Evolutionary conservation across 1,140 invertebrate species (phyloP).

Genomic region (Sesamia nonagrioides): DNA sequence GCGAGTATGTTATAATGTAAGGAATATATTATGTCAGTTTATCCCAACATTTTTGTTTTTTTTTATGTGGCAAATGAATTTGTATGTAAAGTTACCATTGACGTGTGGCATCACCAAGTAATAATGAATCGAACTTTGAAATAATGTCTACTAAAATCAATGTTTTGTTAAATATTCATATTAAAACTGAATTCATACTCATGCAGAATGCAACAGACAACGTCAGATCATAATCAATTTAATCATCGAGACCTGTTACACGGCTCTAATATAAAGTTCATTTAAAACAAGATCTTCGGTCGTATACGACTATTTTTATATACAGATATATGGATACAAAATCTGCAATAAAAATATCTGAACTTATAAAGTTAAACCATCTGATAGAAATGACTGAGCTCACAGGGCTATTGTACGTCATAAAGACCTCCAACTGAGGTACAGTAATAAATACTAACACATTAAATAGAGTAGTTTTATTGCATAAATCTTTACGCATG

Average conservation of each 20-base stretch:
- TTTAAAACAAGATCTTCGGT: too few relatives aligned
- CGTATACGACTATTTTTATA: neutral
- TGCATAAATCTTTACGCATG: conserved; percentile 30
- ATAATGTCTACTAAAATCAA: too few relatives aligned
- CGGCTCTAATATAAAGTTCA: too few relatives aligned
- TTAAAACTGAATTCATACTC: too few relatives aligned
- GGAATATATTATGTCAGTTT: conserved; percentile 38
- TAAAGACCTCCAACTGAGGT: conserved; percentile 47
- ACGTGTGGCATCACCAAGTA: too few relatives aligned
- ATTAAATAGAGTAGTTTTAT: conserved; percentile 33
- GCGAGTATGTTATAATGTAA: conserved; percentile 26
- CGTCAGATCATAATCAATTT: too few relatives aligned
- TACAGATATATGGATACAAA: neutral
- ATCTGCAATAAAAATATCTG: neutral
- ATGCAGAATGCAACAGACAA: too few relatives aligned
- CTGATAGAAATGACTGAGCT: neutral
- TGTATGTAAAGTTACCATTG: neutral
- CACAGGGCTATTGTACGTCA: conserved; percentile 15
- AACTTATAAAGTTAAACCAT: neutral
- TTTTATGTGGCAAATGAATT: neutral
- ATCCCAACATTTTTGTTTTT: neutral
- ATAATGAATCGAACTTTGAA: too few relatives aligned
- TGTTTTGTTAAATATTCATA: too few relatives aligned
- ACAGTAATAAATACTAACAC: conserved; percentile 6
- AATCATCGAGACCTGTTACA: too few relatives aligned